These are phyloP conservation scores for Tinea trinotella DNA, from an alignment of 2,888 invertebrate species.

Conservation along the genomic window DNA sequence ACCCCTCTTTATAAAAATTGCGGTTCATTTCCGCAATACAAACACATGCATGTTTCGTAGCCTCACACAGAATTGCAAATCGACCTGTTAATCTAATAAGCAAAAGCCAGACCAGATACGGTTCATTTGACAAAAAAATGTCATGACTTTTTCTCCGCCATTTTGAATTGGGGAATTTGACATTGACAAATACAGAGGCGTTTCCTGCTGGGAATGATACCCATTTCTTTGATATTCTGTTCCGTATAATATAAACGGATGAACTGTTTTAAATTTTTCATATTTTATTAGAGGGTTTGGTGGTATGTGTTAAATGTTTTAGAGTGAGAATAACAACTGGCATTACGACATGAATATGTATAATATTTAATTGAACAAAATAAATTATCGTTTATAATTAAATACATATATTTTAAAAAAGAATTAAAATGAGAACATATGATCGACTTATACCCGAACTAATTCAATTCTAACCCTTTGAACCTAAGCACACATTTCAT, in stretches of 20 bases:
- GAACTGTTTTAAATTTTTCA: constrained; percentile 13
- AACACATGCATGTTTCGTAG: constrained; percentile 46
- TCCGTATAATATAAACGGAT: constrained; percentile 11
- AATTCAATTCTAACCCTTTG: neutral
- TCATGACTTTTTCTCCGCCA: constrained; percentile 36
- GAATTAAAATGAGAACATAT: neutral
- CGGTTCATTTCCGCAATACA: constrained; percentile 71
- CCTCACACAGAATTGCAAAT: constrained; percentile 69
- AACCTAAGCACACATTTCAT: constrained; percentile 22
- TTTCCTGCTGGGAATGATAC: constrained; percentile 50
- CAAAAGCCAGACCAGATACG: constrained; percentile 50
- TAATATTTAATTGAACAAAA: neutral
- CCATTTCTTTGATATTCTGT: constrained; percentile 48
- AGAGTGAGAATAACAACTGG: neutral
- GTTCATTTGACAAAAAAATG: constrained; percentile 69
- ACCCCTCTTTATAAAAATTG: constrained; percentile 47
- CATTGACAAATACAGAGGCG: constrained; percentile 68
- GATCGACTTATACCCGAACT: neutral
- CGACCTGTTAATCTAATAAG: constrained; percentile 72
- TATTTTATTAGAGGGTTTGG: neutral
- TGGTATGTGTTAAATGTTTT: neutral
- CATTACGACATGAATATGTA: neutral
- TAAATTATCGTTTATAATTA: no score
- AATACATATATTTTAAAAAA: neutral
- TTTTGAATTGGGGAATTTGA: constrained; percentile 42